Conservation (phyloP, 2,797 vertebrate species). For the Gymnodraco acuticeps region DNA sequence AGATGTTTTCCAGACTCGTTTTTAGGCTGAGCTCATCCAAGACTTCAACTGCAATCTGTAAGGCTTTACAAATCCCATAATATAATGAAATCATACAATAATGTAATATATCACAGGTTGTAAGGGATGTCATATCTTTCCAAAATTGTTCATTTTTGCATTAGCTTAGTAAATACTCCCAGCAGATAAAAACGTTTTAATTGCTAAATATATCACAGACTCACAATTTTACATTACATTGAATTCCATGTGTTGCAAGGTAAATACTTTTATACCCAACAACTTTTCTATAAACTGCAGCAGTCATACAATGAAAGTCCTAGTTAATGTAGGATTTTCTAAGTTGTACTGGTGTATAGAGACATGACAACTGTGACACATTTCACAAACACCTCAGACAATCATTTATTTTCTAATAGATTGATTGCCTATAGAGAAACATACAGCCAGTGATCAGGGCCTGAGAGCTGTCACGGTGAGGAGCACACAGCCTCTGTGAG, state of each 20-base stretch:
- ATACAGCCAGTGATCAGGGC: too few relatives aligned
- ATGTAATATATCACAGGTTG: neutral
- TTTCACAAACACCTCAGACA: neutral
- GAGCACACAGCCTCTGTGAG: too few relatives aligned
- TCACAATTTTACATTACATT: neutral
- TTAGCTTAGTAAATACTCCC: neutral
- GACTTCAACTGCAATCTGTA: neutral
- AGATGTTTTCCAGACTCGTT: slow-evolving; percentile 17
- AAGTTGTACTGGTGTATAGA: neutral
- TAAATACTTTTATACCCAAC: neutral
- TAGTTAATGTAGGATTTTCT: neutral
- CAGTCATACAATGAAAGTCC: neutral
- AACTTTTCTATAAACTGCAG: neutral
- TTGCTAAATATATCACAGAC: neutral
- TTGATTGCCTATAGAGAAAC: too few relatives aligned
- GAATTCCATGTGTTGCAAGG: neutral
- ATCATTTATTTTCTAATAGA: neutral
- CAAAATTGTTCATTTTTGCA: too few relatives aligned
- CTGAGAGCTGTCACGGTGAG: too few relatives aligned
- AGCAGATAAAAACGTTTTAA: neutral
- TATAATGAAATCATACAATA: neutral
- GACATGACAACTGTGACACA: neutral
- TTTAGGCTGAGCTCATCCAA: neutral
- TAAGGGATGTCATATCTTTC: neutral
- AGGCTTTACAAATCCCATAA: neutral